Percentiles rank a stretch among this genome's conserved stretches.
Conservation (phyloP, 2,888 invertebrate genomes). For the Hecatera dysodea region DNA sequence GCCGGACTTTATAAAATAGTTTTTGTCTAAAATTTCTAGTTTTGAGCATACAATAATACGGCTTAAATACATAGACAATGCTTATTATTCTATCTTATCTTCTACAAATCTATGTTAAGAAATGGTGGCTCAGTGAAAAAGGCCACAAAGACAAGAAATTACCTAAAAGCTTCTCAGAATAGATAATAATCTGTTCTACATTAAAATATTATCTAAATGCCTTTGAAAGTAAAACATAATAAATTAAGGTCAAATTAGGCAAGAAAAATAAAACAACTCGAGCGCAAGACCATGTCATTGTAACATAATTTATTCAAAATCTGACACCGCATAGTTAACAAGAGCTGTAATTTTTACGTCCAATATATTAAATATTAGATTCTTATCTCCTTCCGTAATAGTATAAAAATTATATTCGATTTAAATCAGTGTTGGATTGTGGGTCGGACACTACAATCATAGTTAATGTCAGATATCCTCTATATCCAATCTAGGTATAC, state of each 20-base stretch:
- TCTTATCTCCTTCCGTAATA: constrained; percentile 63
- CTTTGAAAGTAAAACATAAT: constrained; percentile 40
- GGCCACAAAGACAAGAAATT: background rate
- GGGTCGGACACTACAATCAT: constrained; percentile 48
- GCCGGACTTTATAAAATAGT: no score
- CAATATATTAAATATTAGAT: constrained; percentile 62
- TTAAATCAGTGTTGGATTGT: constrained; percentile 55
- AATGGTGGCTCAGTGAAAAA: constrained; percentile 4
- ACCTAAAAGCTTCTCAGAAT: constrained; percentile 6
- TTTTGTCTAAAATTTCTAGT: no score
- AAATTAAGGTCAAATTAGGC: constrained; percentile 57
- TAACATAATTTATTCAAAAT: constrained; percentile 53
- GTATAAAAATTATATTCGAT: constrained; percentile 54
- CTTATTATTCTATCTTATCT: no score
- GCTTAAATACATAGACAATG: no score
- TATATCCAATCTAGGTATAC: constrained; percentile 52
- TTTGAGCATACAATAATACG: no score
- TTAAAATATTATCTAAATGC: constrained; percentile 44
- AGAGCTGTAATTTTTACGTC: constrained; percentile 60
- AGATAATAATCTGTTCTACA: constrained; percentile 50
- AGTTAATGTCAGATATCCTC: constrained; percentile 67
- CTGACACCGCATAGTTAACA: constrained; percentile 53
- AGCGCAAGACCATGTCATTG: constrained; percentile 31
- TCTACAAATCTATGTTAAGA: background rate
- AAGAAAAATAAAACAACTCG: constrained; percentile 41